phyloP scores from a whole-genome alignment of 1,140 invertebrate genomes.

The Bombus waltoni region DNA sequence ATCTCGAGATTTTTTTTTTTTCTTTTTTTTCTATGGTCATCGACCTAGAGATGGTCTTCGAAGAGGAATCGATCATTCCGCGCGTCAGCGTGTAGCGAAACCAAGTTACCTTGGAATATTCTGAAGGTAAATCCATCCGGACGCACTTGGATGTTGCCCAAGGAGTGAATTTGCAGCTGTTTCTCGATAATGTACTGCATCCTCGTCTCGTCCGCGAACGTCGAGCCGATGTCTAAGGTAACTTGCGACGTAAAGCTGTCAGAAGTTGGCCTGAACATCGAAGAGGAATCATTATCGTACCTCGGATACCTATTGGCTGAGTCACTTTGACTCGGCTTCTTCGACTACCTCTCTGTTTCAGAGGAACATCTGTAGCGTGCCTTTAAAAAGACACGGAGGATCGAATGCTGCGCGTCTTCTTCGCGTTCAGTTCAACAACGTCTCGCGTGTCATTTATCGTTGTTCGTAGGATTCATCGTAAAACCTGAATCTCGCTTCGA shows the following conservation, averaged over 20 bases:
- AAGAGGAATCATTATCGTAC: conserved; percentile 7
- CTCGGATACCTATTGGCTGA: neutral
- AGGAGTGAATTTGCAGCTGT: conserved; percentile 73
- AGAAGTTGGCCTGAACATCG: conserved; percentile 64
- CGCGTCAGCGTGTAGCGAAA: neutral
- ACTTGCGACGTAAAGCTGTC: conserved; percentile 77
- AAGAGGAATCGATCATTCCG: conserved; percentile 58
- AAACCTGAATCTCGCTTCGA: too few relatives aligned
- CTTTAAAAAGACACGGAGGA: too few relatives aligned
- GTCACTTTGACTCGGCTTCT: neutral
- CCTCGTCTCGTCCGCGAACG: conserved; percentile 70
- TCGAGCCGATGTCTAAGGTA: conserved; percentile 77
- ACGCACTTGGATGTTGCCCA: conserved; percentile 72
- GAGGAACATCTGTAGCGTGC: neutral
- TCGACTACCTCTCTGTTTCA: neutral
- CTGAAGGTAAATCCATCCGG: conserved; percentile 76
- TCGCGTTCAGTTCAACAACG: too few relatives aligned
- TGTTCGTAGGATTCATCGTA: too few relatives aligned
- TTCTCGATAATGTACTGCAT: conserved; percentile 71
- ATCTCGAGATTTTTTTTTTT: neutral
- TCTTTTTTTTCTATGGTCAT: neutral
- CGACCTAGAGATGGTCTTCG: conserved; percentile 22
- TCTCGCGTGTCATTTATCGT: too few relatives aligned
- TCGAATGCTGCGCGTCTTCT: too few relatives aligned
- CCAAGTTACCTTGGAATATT: conserved; percentile 73